A percentile compares a stretch with the other conserved stretches of the same genome.
Evolutionary conservation across 2,797 vertebrate species (phyloP).

Genomic region (Pseudopleuronectes americanus): DNA sequence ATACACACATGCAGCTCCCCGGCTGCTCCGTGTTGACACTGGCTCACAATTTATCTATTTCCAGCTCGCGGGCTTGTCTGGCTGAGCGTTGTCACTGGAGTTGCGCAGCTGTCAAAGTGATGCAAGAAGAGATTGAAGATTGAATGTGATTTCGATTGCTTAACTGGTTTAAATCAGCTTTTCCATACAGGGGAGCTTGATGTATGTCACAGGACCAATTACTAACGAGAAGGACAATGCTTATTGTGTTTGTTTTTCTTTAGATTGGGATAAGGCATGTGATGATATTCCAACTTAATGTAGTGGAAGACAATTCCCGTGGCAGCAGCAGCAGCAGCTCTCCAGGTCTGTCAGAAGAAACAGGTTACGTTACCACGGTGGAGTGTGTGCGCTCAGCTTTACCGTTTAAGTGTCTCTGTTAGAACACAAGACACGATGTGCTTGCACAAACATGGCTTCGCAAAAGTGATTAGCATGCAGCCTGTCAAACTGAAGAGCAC

Average conservation of each 20-base stretch:
- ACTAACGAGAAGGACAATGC: slow-evolving; percentile 50
- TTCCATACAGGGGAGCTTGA: slow-evolving; percentile 52
- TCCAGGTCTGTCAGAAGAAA: slow-evolving; percentile 29
- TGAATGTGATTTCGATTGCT: slow-evolving; percentile 63
- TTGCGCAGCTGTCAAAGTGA: slow-evolving; percentile 72
- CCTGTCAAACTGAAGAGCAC: slow-evolving; percentile 55
- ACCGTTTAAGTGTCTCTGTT: slow-evolving; percentile 23
- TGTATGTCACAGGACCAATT: slow-evolving; percentile 69
- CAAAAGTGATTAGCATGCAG: slow-evolving; percentile 71
- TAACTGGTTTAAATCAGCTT: slow-evolving; percentile 64
- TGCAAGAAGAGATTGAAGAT: slow-evolving; percentile 70
- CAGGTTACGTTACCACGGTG: slow-evolving; percentile 29
- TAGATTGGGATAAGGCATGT: slow-evolving; percentile 38
- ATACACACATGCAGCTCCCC: slow-evolving; percentile 37
- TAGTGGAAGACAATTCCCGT: slow-evolving; percentile 23
- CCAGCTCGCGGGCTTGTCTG: slow-evolving; percentile 68
- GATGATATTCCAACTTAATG: slow-evolving; percentile 37
- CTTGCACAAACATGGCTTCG: slow-evolving; percentile 63
- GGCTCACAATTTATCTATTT: slow-evolving; percentile 72
- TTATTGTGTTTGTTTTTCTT: slow-evolving; percentile 37
- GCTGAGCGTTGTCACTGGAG: slow-evolving; percentile 53
- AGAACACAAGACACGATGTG: slow-evolving; percentile 56
- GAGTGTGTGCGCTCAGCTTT: slow-evolving; percentile 27
- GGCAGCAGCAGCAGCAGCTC: slow-evolving; percentile 23
- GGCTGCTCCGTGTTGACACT: slow-evolving; percentile 66